Evolutionary conservation across 2,888 invertebrate species (phyloP).

Genomic region (Adelphocoris suturalis): DNA sequence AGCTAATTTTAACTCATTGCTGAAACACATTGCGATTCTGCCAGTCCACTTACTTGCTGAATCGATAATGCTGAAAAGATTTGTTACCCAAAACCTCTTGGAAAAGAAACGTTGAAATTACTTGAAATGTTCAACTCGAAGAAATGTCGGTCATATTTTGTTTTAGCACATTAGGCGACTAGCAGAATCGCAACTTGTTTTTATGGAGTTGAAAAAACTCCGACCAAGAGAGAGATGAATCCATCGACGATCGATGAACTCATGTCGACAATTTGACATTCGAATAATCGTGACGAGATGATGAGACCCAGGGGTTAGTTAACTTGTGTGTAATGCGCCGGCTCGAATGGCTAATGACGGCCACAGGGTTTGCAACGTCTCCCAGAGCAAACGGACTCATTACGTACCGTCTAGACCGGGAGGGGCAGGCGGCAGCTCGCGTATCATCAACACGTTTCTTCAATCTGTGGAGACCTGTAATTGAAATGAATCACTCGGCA

Average conservation of each 20-base stretch:
- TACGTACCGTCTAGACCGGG: background rate
- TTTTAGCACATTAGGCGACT: background rate
- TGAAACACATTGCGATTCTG: too few relatives aligned
- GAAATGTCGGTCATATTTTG: background rate
- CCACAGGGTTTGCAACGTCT: background rate
- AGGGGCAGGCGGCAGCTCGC: background rate
- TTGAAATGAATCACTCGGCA: background rate
- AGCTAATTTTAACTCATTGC: too few relatives aligned
- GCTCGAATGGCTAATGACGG: background rate
- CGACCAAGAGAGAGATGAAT: background rate
- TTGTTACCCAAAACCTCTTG: too few relatives aligned
- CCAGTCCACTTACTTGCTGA: too few relatives aligned
- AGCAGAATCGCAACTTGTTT: background rate
- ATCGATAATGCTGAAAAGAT: too few relatives aligned
- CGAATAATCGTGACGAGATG: background rate
- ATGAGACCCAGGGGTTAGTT: background rate
- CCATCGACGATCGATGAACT: background rate
- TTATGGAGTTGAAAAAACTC: background rate
- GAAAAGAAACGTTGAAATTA: too few relatives aligned
- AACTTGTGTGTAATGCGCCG: background rate
- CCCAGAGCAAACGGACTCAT: background rate
- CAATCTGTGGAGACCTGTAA: background rate
- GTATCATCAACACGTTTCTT: background rate
- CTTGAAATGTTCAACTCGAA: too few relatives aligned
- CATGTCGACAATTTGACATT: background rate